A percentile compares a stretch with the other conserved stretches of the same genome.
Conservation (phyloP, 2,797 vertebrate genomes). For the Enteromius argenteus region DNA sequence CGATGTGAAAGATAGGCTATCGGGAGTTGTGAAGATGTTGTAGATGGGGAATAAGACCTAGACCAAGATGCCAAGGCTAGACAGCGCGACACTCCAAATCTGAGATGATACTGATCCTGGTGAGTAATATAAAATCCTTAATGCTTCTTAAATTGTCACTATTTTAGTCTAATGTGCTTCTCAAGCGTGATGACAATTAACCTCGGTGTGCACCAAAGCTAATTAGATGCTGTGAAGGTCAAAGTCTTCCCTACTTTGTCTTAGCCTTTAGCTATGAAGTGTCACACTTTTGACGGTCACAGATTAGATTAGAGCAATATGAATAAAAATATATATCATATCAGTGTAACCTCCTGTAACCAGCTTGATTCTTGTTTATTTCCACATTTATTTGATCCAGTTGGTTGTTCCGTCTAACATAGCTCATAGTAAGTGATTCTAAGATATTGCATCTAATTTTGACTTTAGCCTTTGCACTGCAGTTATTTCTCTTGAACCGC, state of each 20-base stretch:
- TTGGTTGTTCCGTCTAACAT: not conserved
- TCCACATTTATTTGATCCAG: not conserved
- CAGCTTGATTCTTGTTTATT: not conserved
- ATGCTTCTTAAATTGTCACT: not conserved
- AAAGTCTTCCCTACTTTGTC: not conserved
- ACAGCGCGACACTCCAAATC: not conserved
- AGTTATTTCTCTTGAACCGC: not conserved
- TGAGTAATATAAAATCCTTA: not conserved
- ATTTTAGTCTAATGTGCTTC: not conserved
- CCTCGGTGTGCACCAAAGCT: not conserved
- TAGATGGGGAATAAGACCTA: not conserved
- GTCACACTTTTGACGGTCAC: not conserved
- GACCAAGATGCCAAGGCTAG: not conserved
- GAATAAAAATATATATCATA: not conserved
- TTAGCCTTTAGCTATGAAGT: slow-evolving; percentile 8
- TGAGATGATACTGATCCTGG: not conserved
- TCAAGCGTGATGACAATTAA: slow-evolving; percentile 33
- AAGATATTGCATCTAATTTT: not conserved
- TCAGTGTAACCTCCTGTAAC: not conserved
- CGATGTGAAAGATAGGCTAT: not conserved
- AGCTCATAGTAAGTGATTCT: not conserved
- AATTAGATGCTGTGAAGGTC: slow-evolving; percentile 25
- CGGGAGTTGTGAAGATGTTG: not conserved
- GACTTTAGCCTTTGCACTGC: slow-evolving; percentile 4
- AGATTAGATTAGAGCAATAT: not conserved